phyloP scores from a whole-genome alignment of 1,140 invertebrate genomes.

The Bombus pyrosoma region DNA sequence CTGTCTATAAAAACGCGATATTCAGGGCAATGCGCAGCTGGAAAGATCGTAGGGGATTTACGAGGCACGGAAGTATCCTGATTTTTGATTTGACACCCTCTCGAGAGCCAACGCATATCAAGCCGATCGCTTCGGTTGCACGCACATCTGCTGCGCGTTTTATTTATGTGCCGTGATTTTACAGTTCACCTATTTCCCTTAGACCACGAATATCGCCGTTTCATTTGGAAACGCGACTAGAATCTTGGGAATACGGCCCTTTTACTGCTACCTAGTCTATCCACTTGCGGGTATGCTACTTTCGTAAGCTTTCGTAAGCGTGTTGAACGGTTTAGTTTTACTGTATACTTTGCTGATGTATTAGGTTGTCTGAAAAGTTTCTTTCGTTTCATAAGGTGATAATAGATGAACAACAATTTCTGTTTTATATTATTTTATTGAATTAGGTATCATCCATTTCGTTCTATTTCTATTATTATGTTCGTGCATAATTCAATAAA shows the following conservation, averaged over 20 bases:
- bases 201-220: conserved; percentile 3
- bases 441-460: no score
- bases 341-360: neutral
- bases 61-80: conserved; percentile 32
- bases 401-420: no score
- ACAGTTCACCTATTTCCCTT: conserved; percentile 1
- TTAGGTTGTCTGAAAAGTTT: no score
- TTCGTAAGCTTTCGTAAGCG: neutral
- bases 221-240: neutral
- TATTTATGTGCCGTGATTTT: conserved; percentile 56
- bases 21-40: conserved; percentile 13
- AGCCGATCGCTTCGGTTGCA: neutral
- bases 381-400: no score
- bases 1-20: conserved; percentile 33
- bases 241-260: neutral
- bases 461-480: no score
- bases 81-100: conserved; percentile 53
- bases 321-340: neutral
- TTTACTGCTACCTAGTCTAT: neutral
- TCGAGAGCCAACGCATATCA: neutral
- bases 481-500: no score
- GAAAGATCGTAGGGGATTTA: conserved; percentile 47
- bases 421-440: no score
- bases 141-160: conserved; percentile 12
- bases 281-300: neutral